Evolutionary conservation across 2,797 vertebrate genomes (phyloP).

Genomic region (Falco concolor): DNA sequence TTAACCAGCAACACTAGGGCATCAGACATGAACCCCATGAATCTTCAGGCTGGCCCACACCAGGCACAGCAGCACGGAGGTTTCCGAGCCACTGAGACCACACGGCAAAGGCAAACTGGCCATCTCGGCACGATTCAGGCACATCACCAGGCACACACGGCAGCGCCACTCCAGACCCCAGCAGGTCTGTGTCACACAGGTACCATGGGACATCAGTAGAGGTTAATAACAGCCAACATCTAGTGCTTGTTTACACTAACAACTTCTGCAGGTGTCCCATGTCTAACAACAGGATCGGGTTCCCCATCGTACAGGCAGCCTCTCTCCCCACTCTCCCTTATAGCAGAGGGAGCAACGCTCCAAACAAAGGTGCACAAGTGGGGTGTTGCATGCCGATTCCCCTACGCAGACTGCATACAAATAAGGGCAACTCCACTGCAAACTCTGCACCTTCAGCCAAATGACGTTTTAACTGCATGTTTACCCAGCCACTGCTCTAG

Average conservation of each 20-base stretch:
- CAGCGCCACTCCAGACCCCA: not conserved
- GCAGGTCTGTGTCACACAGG: not conserved
- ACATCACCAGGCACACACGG: accelerated
- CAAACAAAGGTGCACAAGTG: accelerated
- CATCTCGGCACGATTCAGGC: not conserved
- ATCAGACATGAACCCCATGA: accelerated
- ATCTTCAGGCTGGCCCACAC: not conserved
- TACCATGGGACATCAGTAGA: not conserved
- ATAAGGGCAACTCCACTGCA: not conserved
- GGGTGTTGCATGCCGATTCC: not conserved
- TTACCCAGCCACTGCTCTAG: conserved; percentile 32
- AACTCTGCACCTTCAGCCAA: not conserved
- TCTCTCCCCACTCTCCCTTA: accelerated
- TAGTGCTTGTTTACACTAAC: not conserved
- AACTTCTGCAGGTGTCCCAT: not conserved
- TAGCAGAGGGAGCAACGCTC: not conserved
- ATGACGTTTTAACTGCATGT: conserved; percentile 27
- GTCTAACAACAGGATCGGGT: not conserved
- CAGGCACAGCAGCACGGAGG: not conserved
- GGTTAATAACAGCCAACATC: not conserved
- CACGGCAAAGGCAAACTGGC: accelerated
- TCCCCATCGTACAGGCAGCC: not conserved
- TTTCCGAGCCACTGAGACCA: not conserved
- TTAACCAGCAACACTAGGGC: not conserved
- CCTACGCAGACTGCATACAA: not conserved